A percentile compares a stretch with the other conserved stretches of the same genome.
phyloP scores from a whole-genome alignment of 2,888 invertebrate genomes.

The Nomada lathburiana region DNA sequence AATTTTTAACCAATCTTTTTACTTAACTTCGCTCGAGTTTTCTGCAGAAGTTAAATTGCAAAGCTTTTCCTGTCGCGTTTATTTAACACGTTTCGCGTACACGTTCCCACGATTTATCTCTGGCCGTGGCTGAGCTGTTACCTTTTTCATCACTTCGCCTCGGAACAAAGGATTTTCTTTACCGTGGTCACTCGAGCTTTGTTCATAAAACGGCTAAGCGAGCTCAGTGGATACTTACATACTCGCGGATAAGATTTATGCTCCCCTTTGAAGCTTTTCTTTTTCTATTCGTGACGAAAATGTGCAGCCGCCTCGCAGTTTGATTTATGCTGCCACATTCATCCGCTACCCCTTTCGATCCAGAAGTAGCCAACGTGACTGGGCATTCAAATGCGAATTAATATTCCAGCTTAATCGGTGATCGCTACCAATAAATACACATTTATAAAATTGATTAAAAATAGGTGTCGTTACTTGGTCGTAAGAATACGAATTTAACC shows the following conservation, averaged over 20 bases:
- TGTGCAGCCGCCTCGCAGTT: slow-evolving; percentile 1
- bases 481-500: no score
- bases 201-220: slow-evolving; percentile 33
- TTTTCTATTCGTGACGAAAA: slow-evolving; percentile 18
- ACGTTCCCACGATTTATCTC: not conserved
- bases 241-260: slow-evolving; percentile 44
- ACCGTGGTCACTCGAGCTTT: slow-evolving; percentile 17
- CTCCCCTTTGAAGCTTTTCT: slow-evolving; percentile 43
- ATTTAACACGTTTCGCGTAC: no score
- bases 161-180: slow-evolving; percentile 23
- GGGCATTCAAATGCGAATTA: not conserved
- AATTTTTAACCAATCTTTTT: no score
- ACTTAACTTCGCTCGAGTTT: no score
- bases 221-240: slow-evolving; percentile 42
- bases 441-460: no score
- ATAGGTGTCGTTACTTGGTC: no score
- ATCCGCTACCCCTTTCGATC: not conserved
- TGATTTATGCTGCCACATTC: slow-evolving; percentile 27
- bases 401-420: not conserved
- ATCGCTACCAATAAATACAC: no score
- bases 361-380: not conserved
- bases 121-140: not conserved
- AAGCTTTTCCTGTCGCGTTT: no score
- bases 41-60: no score
- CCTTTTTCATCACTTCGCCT: not conserved